Base-by-base conservation (phyloP, 2,797 vertebrate genomes). In the Trachops cirrhosus region DNA sequence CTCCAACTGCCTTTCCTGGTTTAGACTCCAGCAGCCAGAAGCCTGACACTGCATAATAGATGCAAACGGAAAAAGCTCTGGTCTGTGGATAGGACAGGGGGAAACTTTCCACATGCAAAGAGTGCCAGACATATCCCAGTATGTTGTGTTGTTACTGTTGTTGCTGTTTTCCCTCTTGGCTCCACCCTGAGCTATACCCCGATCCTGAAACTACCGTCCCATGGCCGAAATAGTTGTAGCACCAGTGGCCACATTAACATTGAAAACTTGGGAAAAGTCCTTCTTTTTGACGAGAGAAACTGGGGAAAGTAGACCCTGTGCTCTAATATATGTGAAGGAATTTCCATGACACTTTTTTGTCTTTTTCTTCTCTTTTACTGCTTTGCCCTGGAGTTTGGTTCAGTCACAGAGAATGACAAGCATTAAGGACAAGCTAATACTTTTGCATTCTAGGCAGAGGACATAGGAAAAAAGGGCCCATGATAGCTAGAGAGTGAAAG, bases 81-180 rank as follows among this genome's bases (percentile, higher is more conserved):
- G 26, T 67, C 52, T 68, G 15, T 93, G 9, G 0, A 22, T 29
- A 2, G 64, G 21, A 32, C 24, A 73, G 89, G 67, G 12, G 14
- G 64, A 34, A 37, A 4, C 26, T 41, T 37, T 5, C 9, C 32
- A 37, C n/a, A 62, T 10, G 9, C 6, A 9, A 12, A 16, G 0
- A 3, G 0, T 2, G 12, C n/a, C 9, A 6, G 1, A 5, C 39
- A 12, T 10, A 6, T 2, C 3, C 2, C 46, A 10, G 46, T 14
- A 34, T 7, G 74, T 34, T 41, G 59, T 67, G 2, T 18, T 22
- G 32, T 37, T 11, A 15, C 39, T 71, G 34, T n/a, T 32, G n/a
- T 12, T 50, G 9, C 2, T 37, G 2, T 50, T n/a, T 39, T 37
- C 39, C 39, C 34, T 79, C 8, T 44, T 44, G 21, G 7, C 6